These are phyloP conservation scores for Yponomeuta plumbellus DNA, from an alignment of 2,888 invertebrate genomes.

Conservation along the genomic window DNA sequence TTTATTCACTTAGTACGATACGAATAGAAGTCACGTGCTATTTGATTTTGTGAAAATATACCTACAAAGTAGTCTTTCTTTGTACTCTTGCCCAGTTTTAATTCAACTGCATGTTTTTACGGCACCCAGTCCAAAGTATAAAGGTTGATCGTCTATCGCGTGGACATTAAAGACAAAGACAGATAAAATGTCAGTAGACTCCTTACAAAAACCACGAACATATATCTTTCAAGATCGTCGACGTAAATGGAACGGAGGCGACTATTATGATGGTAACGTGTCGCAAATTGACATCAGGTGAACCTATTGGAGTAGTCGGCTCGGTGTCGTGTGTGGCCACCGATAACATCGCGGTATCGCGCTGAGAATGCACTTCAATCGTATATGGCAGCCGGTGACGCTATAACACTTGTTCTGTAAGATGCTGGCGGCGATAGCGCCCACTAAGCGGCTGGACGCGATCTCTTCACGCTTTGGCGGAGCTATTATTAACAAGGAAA, in stretches of 20 bases:
- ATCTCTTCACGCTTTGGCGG: constrained; percentile 44
- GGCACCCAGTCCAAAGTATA: too few species aligned
- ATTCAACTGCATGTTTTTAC: too few species aligned
- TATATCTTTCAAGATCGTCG: background rate
- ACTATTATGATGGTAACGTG: constrained; percentile 28
- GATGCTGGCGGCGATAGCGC: constrained; percentile 56
- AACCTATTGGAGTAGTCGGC: constrained; percentile 30
- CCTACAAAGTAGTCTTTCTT: too few species aligned
- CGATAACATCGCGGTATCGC: constrained; percentile 56
- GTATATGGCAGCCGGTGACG: constrained; percentile 59
- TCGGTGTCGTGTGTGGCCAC: constrained; percentile 55
- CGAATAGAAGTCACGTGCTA: too few species aligned
- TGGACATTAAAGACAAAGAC: background rate
- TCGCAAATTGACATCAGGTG: constrained; percentile 55
- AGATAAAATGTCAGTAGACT: background rate
- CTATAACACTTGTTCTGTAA: constrained; percentile 66
- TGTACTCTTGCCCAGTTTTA: too few species aligned
- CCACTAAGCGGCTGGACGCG: constrained; percentile 26
- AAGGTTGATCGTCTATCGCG: too few species aligned
- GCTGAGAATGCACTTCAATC: constrained; percentile 49
- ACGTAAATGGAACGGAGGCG: constrained; percentile 1
- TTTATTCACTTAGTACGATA: too few species aligned
- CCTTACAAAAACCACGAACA: background rate
- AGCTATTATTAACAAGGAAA: constrained; percentile 48
- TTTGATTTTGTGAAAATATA: too few species aligned